Evolutionary conservation across 1,140 invertebrate species (phyloP).

Genomic region (Schmidtea mediterranea): DNA sequence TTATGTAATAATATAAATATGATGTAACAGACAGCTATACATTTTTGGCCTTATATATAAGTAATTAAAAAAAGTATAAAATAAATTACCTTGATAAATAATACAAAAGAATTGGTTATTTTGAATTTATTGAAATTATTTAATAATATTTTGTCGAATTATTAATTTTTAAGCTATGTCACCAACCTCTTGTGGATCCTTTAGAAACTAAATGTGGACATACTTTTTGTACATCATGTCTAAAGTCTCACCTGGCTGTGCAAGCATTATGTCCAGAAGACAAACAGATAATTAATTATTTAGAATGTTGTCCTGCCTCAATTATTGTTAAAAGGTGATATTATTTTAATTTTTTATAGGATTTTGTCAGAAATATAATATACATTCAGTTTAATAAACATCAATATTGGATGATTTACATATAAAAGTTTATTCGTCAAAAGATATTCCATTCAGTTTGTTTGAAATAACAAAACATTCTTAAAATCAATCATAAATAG

Average conservation of each 20-base stretch:
- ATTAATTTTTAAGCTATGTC: constrained; percentile 22
- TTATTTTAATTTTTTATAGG: constrained; percentile 5
- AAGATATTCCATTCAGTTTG: neutral
- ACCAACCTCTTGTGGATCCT: constrained; percentile 25
- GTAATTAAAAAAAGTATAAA: too few relatives aligned
- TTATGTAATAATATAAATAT: too few relatives aligned
- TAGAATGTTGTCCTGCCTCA: constrained; percentile 21
- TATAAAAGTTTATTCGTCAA: constrained; percentile 12
- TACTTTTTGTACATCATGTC: constrained; percentile 29
- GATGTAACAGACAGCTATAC: too few relatives aligned
- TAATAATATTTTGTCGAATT: neutral
- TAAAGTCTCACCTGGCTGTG: constrained; percentile 24
- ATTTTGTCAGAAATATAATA: too few relatives aligned
- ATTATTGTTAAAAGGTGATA: constrained; percentile 22
- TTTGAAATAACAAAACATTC: neutral
- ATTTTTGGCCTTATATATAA: too few relatives aligned
- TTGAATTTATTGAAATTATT: too few relatives aligned
- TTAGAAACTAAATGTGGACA: constrained; percentile 31
- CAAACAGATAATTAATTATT: constrained; percentile 14
- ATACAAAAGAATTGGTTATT: too few relatives aligned
- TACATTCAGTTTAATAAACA: too few relatives aligned
- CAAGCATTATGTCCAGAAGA: constrained; percentile 25
- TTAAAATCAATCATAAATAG: too few relatives aligned
- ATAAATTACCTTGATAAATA: too few relatives aligned
- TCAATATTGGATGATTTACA: too few relatives aligned